A percentile compares a stretch with the other conserved stretches of the same genome.
Conservation (phyloP, 2,113 vertebrate species). For the Lanius collurio region DNA sequence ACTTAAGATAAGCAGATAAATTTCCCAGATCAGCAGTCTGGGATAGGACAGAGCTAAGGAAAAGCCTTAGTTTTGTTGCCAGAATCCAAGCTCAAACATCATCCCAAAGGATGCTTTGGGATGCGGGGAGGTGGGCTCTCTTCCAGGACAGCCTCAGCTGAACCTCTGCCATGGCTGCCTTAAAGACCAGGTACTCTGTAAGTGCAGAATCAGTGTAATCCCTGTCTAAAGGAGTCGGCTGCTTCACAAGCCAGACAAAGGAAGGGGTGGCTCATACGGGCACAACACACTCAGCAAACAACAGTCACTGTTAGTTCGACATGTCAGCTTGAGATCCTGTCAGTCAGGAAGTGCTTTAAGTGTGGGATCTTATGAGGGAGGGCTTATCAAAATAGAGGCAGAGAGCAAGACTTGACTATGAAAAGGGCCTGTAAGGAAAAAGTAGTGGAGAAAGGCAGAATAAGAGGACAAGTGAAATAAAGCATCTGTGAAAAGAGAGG, state of each 20-base stretch:
- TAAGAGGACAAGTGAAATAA: not conserved
- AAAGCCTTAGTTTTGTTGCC: not conserved
- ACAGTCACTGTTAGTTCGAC: not conserved
- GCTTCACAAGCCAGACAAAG: accelerated
- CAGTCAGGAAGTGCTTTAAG: not conserved
- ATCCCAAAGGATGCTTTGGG: not conserved
- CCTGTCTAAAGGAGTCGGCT: accelerated
- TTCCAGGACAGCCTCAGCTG: not conserved
- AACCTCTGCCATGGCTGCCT: not conserved
- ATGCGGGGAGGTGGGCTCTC: not conserved
- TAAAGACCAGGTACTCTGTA: not conserved
- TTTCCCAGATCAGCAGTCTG: not conserved
- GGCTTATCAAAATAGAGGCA: not conserved
- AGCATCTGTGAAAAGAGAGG: not conserved
- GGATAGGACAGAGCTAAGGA: not conserved
- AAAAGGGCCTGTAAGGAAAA: not conserved
- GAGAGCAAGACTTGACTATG: not conserved
- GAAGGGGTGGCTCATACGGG: not conserved
- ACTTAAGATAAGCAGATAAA: not conserved
- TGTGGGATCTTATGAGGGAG: not conserved
- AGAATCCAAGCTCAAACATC: not conserved
- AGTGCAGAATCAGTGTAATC: not conserved
- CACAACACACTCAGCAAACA: not conserved
- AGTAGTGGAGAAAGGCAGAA: not conserved
- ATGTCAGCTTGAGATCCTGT: not conserved